Evolutionary conservation across 1,140 invertebrate genomes (phyloP).

Genomic region (Holotrichia oblita): DNA sequence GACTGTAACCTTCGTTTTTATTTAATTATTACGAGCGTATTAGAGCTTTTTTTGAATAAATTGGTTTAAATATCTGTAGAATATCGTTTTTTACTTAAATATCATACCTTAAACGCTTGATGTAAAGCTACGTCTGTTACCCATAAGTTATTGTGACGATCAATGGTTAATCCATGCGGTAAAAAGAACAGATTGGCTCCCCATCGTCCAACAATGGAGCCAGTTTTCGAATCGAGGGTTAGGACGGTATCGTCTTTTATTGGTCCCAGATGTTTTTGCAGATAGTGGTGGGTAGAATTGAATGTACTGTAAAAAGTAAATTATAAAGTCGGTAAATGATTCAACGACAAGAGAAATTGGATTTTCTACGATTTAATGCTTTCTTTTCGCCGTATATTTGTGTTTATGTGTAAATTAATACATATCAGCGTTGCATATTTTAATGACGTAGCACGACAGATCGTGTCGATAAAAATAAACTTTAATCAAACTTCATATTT

Average conservation of each 20-base stretch:
- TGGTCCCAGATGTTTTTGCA: constrained; percentile 72
- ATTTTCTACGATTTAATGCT: too few relatives aligned
- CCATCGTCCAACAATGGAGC: constrained; percentile 80
- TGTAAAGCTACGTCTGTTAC: constrained; percentile 97
- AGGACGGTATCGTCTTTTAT: constrained; percentile 84
- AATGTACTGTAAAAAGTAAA: constrained; percentile 73
- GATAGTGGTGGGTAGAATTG: constrained; percentile 76
- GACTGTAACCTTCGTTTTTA: constrained; percentile 27
- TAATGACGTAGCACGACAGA: too few relatives aligned
- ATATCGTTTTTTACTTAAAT: constrained; percentile 11
- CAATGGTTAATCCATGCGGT: constrained; percentile 93
- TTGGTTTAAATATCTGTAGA: too few relatives aligned
- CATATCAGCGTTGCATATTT: too few relatives aligned
- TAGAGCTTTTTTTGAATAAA: too few relatives aligned
- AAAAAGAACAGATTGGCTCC: constrained; percentile 88
- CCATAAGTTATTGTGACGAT: constrained; percentile 89
- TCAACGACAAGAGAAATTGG: too few relatives aligned
- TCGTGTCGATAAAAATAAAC: too few relatives aligned
- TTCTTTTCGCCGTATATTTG: too few relatives aligned
- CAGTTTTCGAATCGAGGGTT: constrained; percentile 77
- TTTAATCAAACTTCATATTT: too few relatives aligned
- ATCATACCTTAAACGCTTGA: constrained; percentile 89
- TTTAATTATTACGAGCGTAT: background rate
- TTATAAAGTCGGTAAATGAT: too few relatives aligned
- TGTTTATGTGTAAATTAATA: too few relatives aligned